These are phyloP conservation scores for Nanger granti DNA, from an alignment of 2,113 vertebrate species.

Conservation along the genomic window DNA sequence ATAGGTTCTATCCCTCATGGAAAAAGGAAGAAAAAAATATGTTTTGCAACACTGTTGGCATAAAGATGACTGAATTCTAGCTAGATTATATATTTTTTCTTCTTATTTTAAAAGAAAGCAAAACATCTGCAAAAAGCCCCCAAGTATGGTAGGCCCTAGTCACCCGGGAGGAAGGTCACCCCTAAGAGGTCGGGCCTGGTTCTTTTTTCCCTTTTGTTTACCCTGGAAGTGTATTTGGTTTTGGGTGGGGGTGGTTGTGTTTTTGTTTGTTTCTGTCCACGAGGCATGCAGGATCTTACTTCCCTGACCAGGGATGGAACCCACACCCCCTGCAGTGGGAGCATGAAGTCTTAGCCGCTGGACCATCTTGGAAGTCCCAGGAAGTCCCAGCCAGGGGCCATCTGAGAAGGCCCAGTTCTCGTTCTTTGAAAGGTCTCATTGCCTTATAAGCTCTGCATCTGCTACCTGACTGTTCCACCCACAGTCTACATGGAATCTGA, in stretches of 20 bases:
- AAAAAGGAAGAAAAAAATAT: background rate
- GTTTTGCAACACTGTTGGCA: background rate
- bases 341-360: background rate
- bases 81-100: background rate
- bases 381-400: background rate
- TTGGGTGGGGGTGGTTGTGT: background rate
- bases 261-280: background rate
- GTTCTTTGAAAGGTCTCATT: background rate
- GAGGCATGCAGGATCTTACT: background rate
- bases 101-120: background rate
- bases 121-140: background rate
- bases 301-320: background rate
- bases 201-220: background rate
- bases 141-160: background rate
- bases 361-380: background rate
- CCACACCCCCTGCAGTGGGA: background rate
- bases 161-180: background rate
- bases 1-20: background rate
- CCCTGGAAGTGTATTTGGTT: background rate
- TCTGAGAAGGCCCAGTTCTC: background rate
- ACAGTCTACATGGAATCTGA: background rate
- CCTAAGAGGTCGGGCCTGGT: background rate
- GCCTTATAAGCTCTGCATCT: background rate
- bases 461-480: background rate
- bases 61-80: background rate